phyloP scores from a whole-genome alignment of 2,888 invertebrate species.

The Cosmia trapezina region DNA sequence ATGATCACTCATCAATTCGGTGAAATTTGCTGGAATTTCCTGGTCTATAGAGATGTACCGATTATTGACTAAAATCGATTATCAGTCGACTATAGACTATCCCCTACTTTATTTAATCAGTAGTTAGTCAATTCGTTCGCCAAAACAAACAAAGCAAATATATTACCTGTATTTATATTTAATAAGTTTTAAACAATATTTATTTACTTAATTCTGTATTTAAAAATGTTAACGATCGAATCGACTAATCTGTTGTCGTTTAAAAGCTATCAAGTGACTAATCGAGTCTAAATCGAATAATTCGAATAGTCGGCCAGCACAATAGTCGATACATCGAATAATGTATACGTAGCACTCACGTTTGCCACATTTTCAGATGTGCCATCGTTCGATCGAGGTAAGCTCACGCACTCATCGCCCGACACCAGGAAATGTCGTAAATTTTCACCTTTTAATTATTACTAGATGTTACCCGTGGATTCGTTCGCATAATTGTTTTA shows the following conservation, averaged over 20 bases:
- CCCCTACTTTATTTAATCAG: slow-evolving; percentile 4
- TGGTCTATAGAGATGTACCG: slow-evolving; percentile 73
- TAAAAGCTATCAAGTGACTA: not conserved
- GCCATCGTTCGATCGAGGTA: slow-evolving; percentile 85
- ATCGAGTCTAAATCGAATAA: slow-evolving; percentile 9
- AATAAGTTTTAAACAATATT: not conserved
- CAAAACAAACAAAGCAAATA: slow-evolving; percentile 58
- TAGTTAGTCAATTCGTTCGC: slow-evolving; percentile 48
- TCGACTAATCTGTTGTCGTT: slow-evolving; percentile 57
- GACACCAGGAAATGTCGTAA: slow-evolving; percentile 85
- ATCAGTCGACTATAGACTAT: slow-evolving; percentile 24
- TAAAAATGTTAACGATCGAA: slow-evolving; percentile 38
- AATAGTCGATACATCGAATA: slow-evolving; percentile 66
- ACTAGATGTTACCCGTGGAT: slow-evolving; percentile 59
- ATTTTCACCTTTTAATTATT: slow-evolving; percentile 75
- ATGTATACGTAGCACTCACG: slow-evolving; percentile 75
- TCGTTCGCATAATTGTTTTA: slow-evolving; percentile 48
- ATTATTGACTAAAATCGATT: slow-evolving; percentile 63
- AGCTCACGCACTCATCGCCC: slow-evolving; percentile 79
- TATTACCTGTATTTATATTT: slow-evolving; percentile 44
- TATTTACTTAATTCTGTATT: not conserved
- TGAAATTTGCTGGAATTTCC: slow-evolving; percentile 83
- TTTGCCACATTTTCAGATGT: slow-evolving; percentile 87
- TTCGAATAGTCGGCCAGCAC: slow-evolving; percentile 49
- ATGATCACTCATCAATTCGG: slow-evolving; percentile 72